phyloP scores from a whole-genome alignment of 2,888 invertebrate species.

The Cephus nigrinus region DNA sequence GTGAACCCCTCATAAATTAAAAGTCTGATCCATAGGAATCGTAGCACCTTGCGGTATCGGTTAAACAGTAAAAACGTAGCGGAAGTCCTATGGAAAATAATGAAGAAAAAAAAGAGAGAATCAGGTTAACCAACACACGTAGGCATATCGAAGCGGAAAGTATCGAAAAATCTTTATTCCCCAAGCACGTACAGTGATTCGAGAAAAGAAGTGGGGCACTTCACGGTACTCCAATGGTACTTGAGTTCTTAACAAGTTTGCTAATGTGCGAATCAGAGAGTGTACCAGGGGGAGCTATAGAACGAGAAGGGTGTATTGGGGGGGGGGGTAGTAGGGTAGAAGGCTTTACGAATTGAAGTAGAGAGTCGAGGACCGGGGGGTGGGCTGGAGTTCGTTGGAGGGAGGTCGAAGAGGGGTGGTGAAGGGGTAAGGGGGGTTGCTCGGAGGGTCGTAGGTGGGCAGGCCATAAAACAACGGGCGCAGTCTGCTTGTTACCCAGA shows the following conservation, averaged over 20 bases:
- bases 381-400: conserved; percentile 18
- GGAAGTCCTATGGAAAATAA: background rate
- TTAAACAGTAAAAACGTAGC: background rate
- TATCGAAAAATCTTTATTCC: background rate
- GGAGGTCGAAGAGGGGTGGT: background rate
- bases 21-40: background rate
- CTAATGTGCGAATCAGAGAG: conserved; percentile 6
- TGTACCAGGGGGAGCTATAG: background rate
- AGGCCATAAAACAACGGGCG: conserved; percentile 53
- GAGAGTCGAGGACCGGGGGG: conserved; percentile 20
- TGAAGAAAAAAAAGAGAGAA: background rate
- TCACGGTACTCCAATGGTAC: background rate
- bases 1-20: background rate
- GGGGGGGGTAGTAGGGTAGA: conserved; percentile 2
- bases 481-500: conserved; percentile 56
- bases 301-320: conserved; percentile 8
- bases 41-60: background rate
- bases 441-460: conserved; percentile 12
- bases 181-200: background rate
- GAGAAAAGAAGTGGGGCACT: background rate
- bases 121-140: background rate
- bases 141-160: background rate
- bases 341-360: conserved; percentile 31
- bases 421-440: conserved; percentile 11
- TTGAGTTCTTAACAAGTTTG: background rate